phyloP scores from a whole-genome alignment of 1,140 invertebrate genomes.

The Lepidurus arcticus region DNA sequence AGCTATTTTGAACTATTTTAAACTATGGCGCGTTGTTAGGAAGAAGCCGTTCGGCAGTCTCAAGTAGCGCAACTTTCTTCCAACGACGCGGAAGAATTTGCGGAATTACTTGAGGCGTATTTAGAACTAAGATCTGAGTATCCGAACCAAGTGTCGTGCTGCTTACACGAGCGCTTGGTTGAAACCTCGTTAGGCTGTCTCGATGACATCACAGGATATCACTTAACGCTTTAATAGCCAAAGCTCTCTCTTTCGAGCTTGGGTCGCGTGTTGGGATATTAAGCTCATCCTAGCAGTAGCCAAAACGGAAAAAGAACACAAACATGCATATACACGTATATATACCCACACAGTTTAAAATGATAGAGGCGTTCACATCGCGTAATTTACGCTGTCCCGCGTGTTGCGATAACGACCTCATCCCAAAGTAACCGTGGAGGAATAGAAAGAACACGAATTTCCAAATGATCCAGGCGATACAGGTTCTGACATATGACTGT shows the following conservation, averaged over 20 bases:
- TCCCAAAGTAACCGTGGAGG: not conserved
- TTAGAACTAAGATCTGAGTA: not conserved
- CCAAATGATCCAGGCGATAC: not conserved
- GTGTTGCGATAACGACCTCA: too few relatives aligned
- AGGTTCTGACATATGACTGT: not conserved
- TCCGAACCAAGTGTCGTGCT: not conserved
- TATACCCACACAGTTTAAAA: too few relatives aligned
- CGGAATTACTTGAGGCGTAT: not conserved
- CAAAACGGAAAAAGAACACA: too few relatives aligned
- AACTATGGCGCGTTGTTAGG: not conserved
- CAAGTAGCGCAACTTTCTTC: not conserved
- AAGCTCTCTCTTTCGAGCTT: too few relatives aligned
- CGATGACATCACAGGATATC: not conserved
- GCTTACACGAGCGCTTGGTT: not conserved
- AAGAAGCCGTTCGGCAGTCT: not conserved
- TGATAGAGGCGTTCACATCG: too few relatives aligned
- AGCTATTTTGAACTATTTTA: too few relatives aligned
- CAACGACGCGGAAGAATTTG: not conserved
- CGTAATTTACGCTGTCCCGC: too few relatives aligned
- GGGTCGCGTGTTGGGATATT: too few relatives aligned
- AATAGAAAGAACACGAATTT: not conserved
- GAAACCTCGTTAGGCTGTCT: not conserved
- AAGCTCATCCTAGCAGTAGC: too few relatives aligned
- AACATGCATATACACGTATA: too few relatives aligned
- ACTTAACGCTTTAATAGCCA: too few relatives aligned